These are phyloP conservation scores for Chelon auratus DNA, from an alignment of 2,797 vertebrate genomes.

Conservation along the genomic window DNA sequence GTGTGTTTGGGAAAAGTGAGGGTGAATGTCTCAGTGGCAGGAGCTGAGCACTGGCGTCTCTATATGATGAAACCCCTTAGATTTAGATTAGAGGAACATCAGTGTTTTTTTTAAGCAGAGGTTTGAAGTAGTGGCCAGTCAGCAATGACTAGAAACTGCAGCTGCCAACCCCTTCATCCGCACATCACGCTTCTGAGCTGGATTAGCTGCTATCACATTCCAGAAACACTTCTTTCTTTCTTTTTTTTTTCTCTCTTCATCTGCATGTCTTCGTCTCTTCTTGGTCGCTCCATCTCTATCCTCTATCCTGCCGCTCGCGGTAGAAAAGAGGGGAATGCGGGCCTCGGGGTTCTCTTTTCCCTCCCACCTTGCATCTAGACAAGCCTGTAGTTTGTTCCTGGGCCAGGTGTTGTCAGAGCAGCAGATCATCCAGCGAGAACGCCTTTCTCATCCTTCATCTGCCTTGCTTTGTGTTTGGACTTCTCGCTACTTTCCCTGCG, in stretches of 20 bases:
- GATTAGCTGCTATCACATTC: slow-evolving; percentile 52
- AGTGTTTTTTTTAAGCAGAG: slow-evolving; percentile 25
- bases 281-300: slow-evolving; percentile 29
- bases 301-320: slow-evolving; percentile 24
- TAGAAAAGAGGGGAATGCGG: slow-evolving; percentile 10
- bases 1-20: slow-evolving; percentile 9
- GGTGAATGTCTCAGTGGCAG: neutral
- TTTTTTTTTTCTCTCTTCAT: slow-evolving; percentile 16
- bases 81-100: slow-evolving; percentile 28
- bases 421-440: slow-evolving; percentile 43
- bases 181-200: slow-evolving; percentile 33
- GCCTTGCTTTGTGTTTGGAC: slow-evolving; percentile 65
- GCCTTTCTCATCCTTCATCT: slow-evolving; percentile 33
- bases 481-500: slow-evolving; percentile 48
- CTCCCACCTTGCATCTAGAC: slow-evolving; percentile 40
- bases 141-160: slow-evolving; percentile 20
- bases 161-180: slow-evolving; percentile 43
- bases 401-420: slow-evolving; percentile 69
- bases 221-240: slow-evolving; percentile 17
- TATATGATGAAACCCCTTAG: slow-evolving; percentile 30
- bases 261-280: slow-evolving; percentile 40
- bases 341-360: slow-evolving; percentile 55
- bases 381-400: slow-evolving; percentile 53
- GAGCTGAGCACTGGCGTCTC: slow-evolving; percentile 16
- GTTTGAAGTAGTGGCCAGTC: slow-evolving; percentile 36